Conservation (phyloP, 2,113 vertebrate genomes). For the Parus major region DNA sequence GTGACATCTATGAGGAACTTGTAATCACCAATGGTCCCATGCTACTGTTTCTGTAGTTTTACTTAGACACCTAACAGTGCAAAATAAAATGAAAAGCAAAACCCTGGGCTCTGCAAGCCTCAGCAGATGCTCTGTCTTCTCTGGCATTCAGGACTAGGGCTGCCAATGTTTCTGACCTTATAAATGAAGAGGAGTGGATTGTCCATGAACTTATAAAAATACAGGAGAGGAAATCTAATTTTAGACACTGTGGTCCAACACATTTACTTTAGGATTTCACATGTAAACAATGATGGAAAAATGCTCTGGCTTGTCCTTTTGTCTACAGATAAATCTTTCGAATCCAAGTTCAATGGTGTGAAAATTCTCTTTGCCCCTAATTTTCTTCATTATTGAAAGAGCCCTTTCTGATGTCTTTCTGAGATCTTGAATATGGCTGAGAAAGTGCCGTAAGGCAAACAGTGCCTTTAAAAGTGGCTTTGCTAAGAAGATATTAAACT, state of each 20-base stretch:
- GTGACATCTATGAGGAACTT: not conserved
- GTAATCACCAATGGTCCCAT: not conserved
- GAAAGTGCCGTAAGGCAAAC: not conserved
- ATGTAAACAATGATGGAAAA: not conserved
- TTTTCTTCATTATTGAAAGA: not conserved
- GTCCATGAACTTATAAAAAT: not conserved
- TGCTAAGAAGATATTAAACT: not conserved
- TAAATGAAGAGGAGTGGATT: not conserved
- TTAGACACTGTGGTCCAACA: not conserved
- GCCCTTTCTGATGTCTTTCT: too few species aligned
- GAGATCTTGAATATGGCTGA: not conserved
- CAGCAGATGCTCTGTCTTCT: not conserved
- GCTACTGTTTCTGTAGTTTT: not conserved
- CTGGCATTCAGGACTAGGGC: not conserved
- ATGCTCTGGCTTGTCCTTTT: not conserved
- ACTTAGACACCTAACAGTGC: not conserved
- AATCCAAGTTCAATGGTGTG: not conserved
- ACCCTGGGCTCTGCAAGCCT: not conserved
- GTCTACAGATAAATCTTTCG: not conserved
- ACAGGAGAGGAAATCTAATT: not conserved
- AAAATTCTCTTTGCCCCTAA: not conserved
- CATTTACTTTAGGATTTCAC: not conserved
- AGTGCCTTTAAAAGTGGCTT: not conserved
- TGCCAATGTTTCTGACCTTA: not conserved
- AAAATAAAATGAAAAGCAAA: slow-evolving; percentile 29